These are phyloP conservation scores for Drosophila antonietae DNA, from an alignment of 2,888 invertebrate genomes.

Conservation along the genomic window DNA sequence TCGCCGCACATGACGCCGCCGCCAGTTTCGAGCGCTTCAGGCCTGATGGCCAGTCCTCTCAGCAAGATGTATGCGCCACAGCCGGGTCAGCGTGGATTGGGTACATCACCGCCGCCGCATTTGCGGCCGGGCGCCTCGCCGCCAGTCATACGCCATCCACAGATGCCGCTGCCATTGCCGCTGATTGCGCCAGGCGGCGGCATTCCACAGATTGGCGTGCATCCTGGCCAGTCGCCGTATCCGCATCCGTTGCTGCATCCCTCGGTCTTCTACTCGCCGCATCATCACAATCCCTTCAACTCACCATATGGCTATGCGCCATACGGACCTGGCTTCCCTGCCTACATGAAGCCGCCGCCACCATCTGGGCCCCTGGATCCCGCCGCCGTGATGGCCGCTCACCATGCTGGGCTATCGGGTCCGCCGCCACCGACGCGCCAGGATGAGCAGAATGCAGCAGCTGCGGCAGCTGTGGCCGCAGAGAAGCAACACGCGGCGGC, in stretches of 20 bases:
- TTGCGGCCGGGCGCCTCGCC: slow-evolving; percentile 85
- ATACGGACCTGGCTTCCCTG: slow-evolving; percentile 85
- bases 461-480: slow-evolving; percentile 74
- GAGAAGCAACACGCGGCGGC: slow-evolving; percentile 64
- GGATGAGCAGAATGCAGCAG: slow-evolving; percentile 84
- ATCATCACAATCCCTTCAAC: slow-evolving; percentile 87
- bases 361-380: slow-evolving; percentile 83
- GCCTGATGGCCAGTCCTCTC: slow-evolving; percentile 84
- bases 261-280: slow-evolving; percentile 89
- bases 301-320: slow-evolving; percentile 87
- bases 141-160: slow-evolving; percentile 86
- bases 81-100: slow-evolving; percentile 86
- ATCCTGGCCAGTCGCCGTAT: slow-evolving; percentile 90
- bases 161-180: slow-evolving; percentile 85
- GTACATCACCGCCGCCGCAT: slow-evolving; percentile 85
- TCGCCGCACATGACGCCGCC: slow-evolving; percentile 85
- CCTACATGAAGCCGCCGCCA: slow-evolving; percentile 84
- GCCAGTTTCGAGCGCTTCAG: slow-evolving; percentile 85
- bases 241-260: slow-evolving; percentile 89
- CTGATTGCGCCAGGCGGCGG: slow-evolving; percentile 84
- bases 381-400: slow-evolving; percentile 82
- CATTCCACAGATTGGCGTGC: slow-evolving; percentile 86
- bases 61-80: slow-evolving; percentile 86
- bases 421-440: slow-evolving; percentile 85
- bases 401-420: slow-evolving; percentile 84